Percentiles rank a stretch among this genome's conserved stretches.
phyloP scores from a whole-genome alignment of 35 echinoderm and acorn worm genomes.

The Amphiura filiformis region DNA sequence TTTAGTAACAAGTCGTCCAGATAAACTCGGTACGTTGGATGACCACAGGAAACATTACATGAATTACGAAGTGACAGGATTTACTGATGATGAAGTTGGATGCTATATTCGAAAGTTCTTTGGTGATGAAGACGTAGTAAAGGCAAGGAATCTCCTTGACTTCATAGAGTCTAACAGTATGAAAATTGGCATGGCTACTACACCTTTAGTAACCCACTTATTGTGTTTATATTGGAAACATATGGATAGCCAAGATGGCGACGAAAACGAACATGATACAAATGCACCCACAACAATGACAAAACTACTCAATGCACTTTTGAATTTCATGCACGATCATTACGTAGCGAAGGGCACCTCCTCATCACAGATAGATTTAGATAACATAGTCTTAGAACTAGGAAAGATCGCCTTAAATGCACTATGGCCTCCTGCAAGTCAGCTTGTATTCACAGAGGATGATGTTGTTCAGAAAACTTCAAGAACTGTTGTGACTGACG shows the following conservation, averaged over 20 bases:
- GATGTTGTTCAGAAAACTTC: conserved; percentile 12
- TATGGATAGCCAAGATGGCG: background rate
- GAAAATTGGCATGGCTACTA: conserved; percentile 31
- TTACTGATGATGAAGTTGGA: conserved; percentile 15
- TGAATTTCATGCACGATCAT: background rate
- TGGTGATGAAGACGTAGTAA: conserved; percentile 9
- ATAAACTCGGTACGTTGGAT: conserved; percentile 24
- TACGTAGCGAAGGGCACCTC: background rate
- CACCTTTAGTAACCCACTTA: background rate
- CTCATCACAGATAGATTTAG: background rate
- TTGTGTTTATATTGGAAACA: conserved; percentile 3
- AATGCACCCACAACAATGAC: background rate
- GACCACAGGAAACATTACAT: conserved; percentile 24
- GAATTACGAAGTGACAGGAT: conserved; percentile 32
- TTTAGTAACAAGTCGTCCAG: conserved; percentile 45
- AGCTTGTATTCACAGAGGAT: conserved; percentile 32
- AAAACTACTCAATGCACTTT: background rate
- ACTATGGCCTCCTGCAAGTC: background rate
- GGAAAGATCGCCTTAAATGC: background rate
- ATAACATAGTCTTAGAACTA: background rate
- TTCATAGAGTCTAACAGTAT: conserved; percentile 29
- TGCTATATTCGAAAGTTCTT: conserved; percentile 42
- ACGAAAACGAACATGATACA: background rate
- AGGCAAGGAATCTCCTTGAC: background rate
- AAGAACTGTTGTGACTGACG: conserved; percentile 1